Conservation (phyloP, 2,113 vertebrate species). For the Urocitellus parryii region DNA sequence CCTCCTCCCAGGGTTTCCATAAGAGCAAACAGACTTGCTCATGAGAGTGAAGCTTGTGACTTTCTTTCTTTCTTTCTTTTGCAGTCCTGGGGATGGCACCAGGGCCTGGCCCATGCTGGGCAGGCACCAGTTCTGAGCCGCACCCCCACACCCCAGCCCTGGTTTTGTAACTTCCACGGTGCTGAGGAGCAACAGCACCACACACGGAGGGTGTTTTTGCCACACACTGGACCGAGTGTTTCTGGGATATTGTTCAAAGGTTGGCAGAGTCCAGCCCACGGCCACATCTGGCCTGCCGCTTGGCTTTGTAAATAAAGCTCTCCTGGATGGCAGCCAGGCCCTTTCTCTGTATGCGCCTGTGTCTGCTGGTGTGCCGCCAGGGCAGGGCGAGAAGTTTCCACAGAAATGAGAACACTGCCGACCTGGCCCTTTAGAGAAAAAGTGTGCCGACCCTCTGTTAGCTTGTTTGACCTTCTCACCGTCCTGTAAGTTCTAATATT, state of each 20-base stretch:
- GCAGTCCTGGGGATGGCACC: background rate
- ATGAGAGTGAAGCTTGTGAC: background rate
- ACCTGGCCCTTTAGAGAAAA: background rate
- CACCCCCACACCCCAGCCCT: no score
- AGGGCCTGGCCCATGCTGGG: background rate
- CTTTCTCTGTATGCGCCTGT: background rate
- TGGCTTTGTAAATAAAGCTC: slow-evolving; percentile 7
- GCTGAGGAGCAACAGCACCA: no score
- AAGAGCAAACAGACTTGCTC: background rate
- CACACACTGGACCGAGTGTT: background rate
- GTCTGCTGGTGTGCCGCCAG: background rate
- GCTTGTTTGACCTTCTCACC: background rate
- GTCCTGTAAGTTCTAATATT: background rate
- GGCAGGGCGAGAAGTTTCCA: background rate
- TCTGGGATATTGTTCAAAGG: background rate
- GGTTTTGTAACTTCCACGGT: background rate
- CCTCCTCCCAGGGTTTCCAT: background rate
- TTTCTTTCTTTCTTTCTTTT: background rate
- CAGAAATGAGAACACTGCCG: background rate
- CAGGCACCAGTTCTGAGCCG: no score
- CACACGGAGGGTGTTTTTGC: background rate
- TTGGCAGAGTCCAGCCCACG: background rate
- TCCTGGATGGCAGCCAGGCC: background rate
- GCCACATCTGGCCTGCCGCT: background rate
- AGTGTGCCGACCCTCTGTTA: background rate